phyloP scores from a whole-genome alignment of 2,888 invertebrate species.

The Dasysyrphus albostriatus region DNA sequence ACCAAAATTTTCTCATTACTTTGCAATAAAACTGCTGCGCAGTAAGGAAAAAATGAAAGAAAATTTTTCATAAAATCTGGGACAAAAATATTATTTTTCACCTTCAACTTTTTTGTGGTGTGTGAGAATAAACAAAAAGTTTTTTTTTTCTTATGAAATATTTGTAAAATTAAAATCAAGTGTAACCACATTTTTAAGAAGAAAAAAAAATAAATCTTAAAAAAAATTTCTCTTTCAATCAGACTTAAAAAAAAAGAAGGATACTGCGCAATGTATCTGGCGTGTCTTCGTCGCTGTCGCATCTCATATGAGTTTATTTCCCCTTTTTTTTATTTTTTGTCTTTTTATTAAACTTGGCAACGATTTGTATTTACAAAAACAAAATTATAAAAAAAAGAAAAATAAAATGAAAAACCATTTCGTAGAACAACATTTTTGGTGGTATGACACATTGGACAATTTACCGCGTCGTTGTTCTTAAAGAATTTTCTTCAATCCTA shows the following conservation, averaged over 20 bases:
- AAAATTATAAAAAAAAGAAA: constrained; percentile 38
- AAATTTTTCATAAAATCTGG: constrained; percentile 32
- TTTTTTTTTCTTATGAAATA: not conserved
- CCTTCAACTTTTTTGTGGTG: constrained; percentile 5
- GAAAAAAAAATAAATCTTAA: constrained; percentile 21
- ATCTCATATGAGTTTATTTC: constrained; percentile 11
- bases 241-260: not conserved
- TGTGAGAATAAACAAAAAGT: not conserved
- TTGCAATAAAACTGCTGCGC: constrained; percentile 44
- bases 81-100: constrained; percentile 29
- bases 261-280: constrained; percentile 59
- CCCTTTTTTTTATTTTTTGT: constrained; percentile 24
- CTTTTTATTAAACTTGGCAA: constrained; percentile 57
- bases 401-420: constrained; percentile 38
- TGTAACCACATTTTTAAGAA: constrained; percentile 46
- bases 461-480: constrained; percentile 39
- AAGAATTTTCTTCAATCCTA: not conserved
- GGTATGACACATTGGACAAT: constrained; percentile 56
- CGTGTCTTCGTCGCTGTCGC: constrained; percentile 4
- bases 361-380: constrained; percentile 63
- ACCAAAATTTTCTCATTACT: not conserved
- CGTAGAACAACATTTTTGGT: constrained; percentile 35
- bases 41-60: not conserved
- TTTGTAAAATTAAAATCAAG: constrained; percentile 48
- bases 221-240: constrained; percentile 26